phyloP scores from a whole-genome alignment of 2,888 invertebrate genomes.

The Melinaea marsaeus region DNA sequence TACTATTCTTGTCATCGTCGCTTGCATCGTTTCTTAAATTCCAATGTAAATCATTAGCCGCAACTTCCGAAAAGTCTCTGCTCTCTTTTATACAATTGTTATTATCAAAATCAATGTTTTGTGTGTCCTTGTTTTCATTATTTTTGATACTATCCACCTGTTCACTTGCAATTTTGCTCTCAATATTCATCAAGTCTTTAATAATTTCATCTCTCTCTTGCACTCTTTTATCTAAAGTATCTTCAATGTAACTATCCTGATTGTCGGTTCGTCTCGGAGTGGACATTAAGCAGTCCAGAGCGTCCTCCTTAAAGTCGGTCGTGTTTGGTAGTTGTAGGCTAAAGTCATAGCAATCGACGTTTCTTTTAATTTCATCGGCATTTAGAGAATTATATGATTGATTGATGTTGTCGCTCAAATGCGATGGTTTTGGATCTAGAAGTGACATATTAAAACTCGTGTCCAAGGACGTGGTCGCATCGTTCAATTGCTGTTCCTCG shows the following conservation, averaged over 20 bases:
- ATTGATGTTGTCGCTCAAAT: conserved; percentile 54
- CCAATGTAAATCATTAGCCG: conserved; percentile 33
- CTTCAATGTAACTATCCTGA: conserved; percentile 45
- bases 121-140: conserved; percentile 32
- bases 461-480: conserved; percentile 60
- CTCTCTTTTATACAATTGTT: conserved; percentile 18
- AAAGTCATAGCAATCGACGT: conserved; percentile 67
- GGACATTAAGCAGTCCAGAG: conserved; percentile 64
- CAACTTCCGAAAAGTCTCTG: conserved; percentile 19
- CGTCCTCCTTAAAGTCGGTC: conserved; percentile 62
- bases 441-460: conserved; percentile 66
- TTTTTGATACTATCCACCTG: conserved; percentile 38
- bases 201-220: conserved; percentile 67
- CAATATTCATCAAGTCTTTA: conserved; percentile 69
- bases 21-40: conserved; percentile 25
- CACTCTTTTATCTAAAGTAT: conserved; percentile 47
- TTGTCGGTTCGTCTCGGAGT: conserved; percentile 57
- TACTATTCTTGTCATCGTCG: conserved; percentile 30
- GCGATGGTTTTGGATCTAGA: conserved; percentile 57
- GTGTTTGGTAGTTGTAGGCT: conserved; percentile 59
- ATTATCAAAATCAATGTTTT: conserved; percentile 29
- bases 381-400: conserved; percentile 59
- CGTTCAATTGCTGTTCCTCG: conserved; percentile 62
- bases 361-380: conserved; percentile 59
- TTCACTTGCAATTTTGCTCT: conserved; percentile 55